Percentiles rank a stretch among this genome's conserved stretches.
Conservation (phyloP, 2,797 vertebrate genomes). For the Neoniphon sammara region DNA sequence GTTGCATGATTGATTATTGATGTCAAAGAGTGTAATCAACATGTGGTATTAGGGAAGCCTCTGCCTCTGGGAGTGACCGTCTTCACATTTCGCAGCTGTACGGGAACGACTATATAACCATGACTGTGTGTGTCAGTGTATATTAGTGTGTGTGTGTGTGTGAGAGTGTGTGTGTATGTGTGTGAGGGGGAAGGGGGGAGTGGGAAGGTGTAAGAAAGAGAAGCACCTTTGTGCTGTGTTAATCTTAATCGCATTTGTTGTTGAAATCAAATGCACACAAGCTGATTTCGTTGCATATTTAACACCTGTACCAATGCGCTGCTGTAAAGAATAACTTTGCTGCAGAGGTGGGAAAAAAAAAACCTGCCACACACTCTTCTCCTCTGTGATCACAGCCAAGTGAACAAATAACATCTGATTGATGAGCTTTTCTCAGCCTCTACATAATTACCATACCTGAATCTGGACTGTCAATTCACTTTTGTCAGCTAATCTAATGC, state of each 20-base stretch:
- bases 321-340: constrained; percentile 48
- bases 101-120: constrained; percentile 40
- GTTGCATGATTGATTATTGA: constrained; percentile 71
- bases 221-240: constrained; percentile 36
- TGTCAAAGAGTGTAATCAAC: constrained; percentile 57
- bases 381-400: constrained; percentile 43
- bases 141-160: constrained; percentile 21
- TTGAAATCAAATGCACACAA: constrained; percentile 55
- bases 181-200: neutral
- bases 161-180: neutral
- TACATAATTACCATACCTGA: constrained; percentile 33
- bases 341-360: constrained; percentile 38
- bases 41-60: constrained; percentile 56
- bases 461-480: constrained; percentile 18
- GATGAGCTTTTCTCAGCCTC: constrained; percentile 39
- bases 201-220: constrained; percentile 10
- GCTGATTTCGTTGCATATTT: constrained; percentile 66
- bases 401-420: constrained; percentile 41
- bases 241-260: constrained; percentile 65
- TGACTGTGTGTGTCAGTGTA: constrained; percentile 19
- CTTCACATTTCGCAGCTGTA: constrained; percentile 36
- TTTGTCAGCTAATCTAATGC: constrained; percentile 23
- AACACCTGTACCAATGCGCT: constrained; percentile 44
- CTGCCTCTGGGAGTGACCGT: constrained; percentile 13
- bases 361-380: constrained; percentile 10